phyloP scores from a whole-genome alignment of 2,888 invertebrate genomes.

The Embidobia sp. region DNA sequence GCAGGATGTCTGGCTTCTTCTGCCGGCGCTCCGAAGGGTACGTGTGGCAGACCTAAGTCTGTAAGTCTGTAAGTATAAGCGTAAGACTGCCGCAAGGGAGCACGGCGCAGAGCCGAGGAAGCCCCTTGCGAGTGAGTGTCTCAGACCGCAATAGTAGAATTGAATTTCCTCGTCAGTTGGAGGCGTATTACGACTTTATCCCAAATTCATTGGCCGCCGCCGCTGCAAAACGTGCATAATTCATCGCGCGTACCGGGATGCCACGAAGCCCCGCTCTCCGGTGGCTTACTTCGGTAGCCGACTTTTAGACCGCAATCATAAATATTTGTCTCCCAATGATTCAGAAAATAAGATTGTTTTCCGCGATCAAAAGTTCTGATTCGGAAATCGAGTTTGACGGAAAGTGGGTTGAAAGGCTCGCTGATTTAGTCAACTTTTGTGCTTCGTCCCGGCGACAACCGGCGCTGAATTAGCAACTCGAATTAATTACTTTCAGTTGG shows the following conservation, averaged over 20 bases:
- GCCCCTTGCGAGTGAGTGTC: slow-evolving; percentile 73
- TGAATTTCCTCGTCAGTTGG: slow-evolving; percentile 71
- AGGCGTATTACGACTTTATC: slow-evolving; percentile 49
- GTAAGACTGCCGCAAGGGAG: slow-evolving; percentile 75
- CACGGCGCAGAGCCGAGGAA: slow-evolving; percentile 71
- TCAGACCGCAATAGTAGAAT: slow-evolving; percentile 77
- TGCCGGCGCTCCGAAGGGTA: slow-evolving; percentile 64
- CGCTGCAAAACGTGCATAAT: slow-evolving; percentile 51
- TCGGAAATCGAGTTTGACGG: not conserved
- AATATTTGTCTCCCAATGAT: slow-evolving; percentile 28
- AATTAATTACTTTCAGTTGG: too few species aligned
- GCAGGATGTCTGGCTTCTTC: slow-evolving; percentile 80
- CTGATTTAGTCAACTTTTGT: too few species aligned
- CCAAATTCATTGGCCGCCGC: slow-evolving; percentile 56
- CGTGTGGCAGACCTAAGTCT: slow-evolving; percentile 67
- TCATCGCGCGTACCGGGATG: slow-evolving; percentile 42
- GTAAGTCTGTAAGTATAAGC: slow-evolving; percentile 78
- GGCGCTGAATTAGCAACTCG: too few species aligned
- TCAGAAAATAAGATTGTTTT: slow-evolving; percentile 18
- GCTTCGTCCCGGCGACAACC: too few species aligned
- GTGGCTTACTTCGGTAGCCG: slow-evolving; percentile 19
- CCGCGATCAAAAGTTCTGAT: not conserved
- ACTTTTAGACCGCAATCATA: slow-evolving; percentile 49
- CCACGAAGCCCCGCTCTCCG: slow-evolving; percentile 27
- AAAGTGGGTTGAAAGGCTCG: too few species aligned